Conservation (phyloP, 2,888 invertebrate species). For the Yponomeuta cagnagella region DNA sequence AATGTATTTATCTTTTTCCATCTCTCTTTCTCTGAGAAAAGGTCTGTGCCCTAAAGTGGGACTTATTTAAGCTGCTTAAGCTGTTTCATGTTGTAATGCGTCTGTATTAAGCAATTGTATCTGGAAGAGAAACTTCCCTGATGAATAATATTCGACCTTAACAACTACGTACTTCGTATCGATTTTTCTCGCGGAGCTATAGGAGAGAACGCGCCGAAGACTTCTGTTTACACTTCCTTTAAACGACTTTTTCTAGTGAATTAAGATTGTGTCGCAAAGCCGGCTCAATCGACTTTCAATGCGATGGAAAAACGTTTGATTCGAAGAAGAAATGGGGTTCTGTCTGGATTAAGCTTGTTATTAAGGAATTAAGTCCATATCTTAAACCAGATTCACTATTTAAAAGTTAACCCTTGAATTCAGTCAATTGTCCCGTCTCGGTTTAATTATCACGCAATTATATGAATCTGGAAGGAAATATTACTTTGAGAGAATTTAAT, state of each 20-base stretch:
- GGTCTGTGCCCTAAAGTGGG: no score
- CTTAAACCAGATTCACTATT: no score
- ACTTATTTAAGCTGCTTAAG: no score
- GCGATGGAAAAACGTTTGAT: background rate
- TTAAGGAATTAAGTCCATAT: no score
- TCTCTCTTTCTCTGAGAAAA: no score
- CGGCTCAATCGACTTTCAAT: background rate
- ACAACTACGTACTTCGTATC: background rate
- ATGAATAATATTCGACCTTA: background rate
- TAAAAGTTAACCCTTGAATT: no score
- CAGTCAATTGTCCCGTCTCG: no score
- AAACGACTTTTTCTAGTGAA: background rate
- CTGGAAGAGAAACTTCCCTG: background rate
- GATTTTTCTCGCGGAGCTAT: background rate
- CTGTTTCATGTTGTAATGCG: no score
- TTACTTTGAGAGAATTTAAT: no score
- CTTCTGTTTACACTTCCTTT: background rate
- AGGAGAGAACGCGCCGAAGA: background rate
- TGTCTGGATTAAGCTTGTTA: background rate
- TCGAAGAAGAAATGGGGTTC: background rate
- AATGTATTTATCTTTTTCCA: no score
- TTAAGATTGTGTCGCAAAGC: conserved; percentile 3
- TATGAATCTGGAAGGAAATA: no score
- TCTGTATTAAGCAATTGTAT: background rate
- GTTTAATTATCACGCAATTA: no score